These are phyloP conservation scores for Spinus pinus DNA, from an alignment of 2,797 vertebrate species.

Conservation along the genomic window DNA sequence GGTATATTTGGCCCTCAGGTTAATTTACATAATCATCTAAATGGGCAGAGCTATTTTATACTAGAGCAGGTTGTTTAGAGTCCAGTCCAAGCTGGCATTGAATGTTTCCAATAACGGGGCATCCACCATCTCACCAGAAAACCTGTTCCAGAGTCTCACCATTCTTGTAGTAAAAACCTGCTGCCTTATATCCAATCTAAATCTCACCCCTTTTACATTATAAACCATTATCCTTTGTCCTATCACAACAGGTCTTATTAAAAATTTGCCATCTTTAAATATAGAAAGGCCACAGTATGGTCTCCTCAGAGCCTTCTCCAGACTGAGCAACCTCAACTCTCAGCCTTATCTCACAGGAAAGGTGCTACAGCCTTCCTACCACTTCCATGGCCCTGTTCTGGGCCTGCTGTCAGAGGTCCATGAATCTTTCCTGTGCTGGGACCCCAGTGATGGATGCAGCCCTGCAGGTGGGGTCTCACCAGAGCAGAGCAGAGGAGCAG, in stretches of 20 bases:
- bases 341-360: background rate
- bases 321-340: background rate
- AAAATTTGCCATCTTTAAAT: background rate
- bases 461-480: background rate
- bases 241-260: background rate
- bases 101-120: background rate
- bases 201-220: background rate
- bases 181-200: background rate
- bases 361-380: background rate
- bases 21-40: background rate
- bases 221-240: background rate
- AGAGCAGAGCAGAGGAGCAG: background rate
- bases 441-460: background rate
- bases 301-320: background rate
- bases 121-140: background rate
- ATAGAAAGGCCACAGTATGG: background rate
- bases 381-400: background rate
- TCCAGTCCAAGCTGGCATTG: background rate
- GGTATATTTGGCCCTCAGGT: background rate
- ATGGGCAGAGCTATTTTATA: background rate
- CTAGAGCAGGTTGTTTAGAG: background rate
- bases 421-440: background rate
- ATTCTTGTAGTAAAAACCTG: background rate
- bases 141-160: background rate
- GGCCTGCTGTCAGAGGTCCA: accelerated